Base-by-base conservation (phyloP, 2,113 vertebrate genomes). In the Planiliza haematocheilus region DNA sequence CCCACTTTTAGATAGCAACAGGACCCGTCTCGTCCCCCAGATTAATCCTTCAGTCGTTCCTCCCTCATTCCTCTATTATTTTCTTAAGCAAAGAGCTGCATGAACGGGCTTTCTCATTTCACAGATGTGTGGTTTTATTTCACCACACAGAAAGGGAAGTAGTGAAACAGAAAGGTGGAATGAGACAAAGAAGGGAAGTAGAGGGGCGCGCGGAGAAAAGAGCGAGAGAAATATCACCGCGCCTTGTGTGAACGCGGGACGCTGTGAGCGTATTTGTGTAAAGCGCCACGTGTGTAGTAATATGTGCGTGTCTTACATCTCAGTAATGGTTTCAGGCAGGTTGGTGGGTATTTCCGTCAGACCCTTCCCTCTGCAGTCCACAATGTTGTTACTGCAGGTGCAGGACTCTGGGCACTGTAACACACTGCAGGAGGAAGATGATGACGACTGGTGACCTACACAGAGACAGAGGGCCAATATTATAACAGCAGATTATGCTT, bases 321-420 rank as follows among this genome's bases (percentile, higher is more conserved):
- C 98, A 11, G 97, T 99, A 85, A 99, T 99, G 56, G 96, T 97
- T 91, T 99, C 97, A 2, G 98, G 98, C 45, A 99, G 96, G 83
- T 97, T 99, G 1, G 95, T 97, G 76, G 98, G 97, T 77, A 99
- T 98, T 76, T 99, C 97, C 4, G 95, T 94, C 56, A 99, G 94
- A 37, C 96, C 95, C 72, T 99, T 99, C 55, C 97, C 97, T 87
- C 98, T 94, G 84, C 98, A 99, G 93, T 99, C 98, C 69, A 99
- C 98, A 0, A 99, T 97, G 81, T 98, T 99, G 94, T 99, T 99
- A 86, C 96, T 99, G 81, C 98, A 99, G 79, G 97, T 96, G 90
- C 98, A 99, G 6, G 95, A 95, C 53, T 95, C 65, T 0, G 98
- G 98, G 79, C 98, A 99, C 85, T 98, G 97, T 82, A 99, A 88